Conservation (phyloP, 2,797 vertebrate species). For the Lutjanus argentimaculatus region DNA sequence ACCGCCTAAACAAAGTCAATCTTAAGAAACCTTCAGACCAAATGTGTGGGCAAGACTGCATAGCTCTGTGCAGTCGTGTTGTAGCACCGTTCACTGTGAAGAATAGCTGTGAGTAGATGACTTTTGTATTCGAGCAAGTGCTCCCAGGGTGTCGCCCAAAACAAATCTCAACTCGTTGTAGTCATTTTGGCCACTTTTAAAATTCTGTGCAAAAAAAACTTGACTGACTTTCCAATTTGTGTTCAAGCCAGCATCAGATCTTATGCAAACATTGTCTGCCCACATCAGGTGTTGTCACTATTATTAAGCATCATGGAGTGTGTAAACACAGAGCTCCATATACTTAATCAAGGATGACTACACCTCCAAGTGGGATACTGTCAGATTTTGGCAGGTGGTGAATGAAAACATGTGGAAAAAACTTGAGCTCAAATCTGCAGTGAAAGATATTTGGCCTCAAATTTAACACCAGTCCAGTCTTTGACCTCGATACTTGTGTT, state of each 20-base stretch:
- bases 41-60: constrained; percentile 67
- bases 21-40: constrained; percentile 80
- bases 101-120: constrained; percentile 67
- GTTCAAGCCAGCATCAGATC: background rate
- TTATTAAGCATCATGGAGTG: constrained; percentile 14
- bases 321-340: constrained; percentile 14
- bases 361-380: constrained; percentile 2
- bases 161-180: constrained; percentile 27
- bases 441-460: constrained; percentile 60
- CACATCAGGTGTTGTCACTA: constrained; percentile 22
- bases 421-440: constrained; percentile 38
- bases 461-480: constrained; percentile 47
- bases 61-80: constrained; percentile 71
- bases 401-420: constrained; percentile 60
- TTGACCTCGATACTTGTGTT: constrained; percentile 10
- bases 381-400: constrained; percentile 29
- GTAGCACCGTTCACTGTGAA: constrained; percentile 63
- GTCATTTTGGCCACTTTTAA: constrained; percentile 36
- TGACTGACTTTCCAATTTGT: constrained; percentile 7
- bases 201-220: constrained; percentile 7
- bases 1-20: constrained; percentile 87
- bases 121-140: constrained; percentile 52
- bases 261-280: constrained; percentile 1
- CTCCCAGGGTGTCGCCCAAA: constrained; percentile 41
- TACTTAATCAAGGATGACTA: constrained; percentile 20